Evolutionary conservation across 1,140 invertebrate genomes (phyloP).

Genomic region (Camponotus vicinus): DNA sequence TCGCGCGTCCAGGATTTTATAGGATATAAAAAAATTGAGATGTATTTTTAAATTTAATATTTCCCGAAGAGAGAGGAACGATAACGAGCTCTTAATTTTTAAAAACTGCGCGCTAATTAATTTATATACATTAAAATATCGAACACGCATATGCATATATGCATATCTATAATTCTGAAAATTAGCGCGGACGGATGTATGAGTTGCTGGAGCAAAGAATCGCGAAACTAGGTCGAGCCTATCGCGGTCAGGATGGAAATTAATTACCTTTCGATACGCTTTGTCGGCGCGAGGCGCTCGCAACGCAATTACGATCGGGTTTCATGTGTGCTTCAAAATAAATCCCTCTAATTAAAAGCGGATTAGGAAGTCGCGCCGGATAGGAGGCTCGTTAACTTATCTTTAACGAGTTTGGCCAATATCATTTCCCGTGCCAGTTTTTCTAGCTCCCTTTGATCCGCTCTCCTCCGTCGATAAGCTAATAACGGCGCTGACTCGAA

Average conservation of each 20-base stretch:
- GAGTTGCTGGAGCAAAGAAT: constrained; percentile 6
- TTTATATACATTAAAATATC: constrained; percentile 23
- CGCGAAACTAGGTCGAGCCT: constrained; percentile 44
- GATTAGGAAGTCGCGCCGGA: constrained; percentile 31
- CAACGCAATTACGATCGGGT: constrained; percentile 46
- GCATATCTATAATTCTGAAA: background rate
- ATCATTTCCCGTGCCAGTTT: constrained; percentile 33
- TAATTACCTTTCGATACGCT: constrained; percentile 51
- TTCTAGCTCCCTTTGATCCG: constrained; percentile 69
- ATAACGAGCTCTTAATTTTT: constrained; percentile 6
- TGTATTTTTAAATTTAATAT: constrained; percentile 11
- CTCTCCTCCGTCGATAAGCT: constrained; percentile 67
- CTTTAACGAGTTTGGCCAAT: constrained; percentile 66
- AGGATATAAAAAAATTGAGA: background rate
- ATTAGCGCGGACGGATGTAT: background rate
- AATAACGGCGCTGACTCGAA: constrained; percentile 69
- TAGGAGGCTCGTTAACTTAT: constrained; percentile 66
- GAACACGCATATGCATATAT: background rate
- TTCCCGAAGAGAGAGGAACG: background rate
- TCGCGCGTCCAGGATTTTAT: too few relatives aligned
- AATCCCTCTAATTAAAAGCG: constrained; percentile 68
- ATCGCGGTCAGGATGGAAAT: constrained; percentile 23
- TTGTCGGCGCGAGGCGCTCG: constrained; percentile 53
- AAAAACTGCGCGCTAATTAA: background rate
- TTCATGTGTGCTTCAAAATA: constrained; percentile 55